Percentiles rank a stretch among this genome's conserved stretches.
These are phyloP conservation scores for Penaeus indicus DNA, from an alignment of 1,140 invertebrate genomes.

Conservation along the genomic window DNA sequence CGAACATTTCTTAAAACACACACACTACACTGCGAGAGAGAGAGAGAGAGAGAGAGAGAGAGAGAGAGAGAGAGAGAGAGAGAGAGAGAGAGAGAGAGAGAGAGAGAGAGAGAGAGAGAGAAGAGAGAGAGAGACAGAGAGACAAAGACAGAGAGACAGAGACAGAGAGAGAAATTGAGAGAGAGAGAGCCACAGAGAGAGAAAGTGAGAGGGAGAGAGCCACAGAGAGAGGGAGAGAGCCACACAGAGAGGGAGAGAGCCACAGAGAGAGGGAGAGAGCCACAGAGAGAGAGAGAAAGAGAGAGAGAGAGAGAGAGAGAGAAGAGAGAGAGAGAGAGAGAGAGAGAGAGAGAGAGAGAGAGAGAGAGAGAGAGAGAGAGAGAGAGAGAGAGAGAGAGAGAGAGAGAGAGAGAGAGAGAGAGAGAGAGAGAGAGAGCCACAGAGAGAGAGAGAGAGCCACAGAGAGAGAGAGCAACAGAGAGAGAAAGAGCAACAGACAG, in stretches of 20 bases:
- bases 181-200: background rate
- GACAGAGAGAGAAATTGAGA: background rate
- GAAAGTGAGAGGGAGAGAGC: background rate
- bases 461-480: no score
- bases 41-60: no score
- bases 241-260: background rate
- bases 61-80: no score
- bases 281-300: background rate
- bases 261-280: background rate
- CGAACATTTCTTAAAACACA: no score
- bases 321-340: background rate
- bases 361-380: background rate
- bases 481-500: no score
- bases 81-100: background rate
- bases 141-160: background rate
- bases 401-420: constrained; percentile 7
- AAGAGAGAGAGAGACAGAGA: background rate
- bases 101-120: background rate
- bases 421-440: no score
- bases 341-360: background rate
- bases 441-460: no score
- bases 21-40: no score
- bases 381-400: background rate
- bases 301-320: no score
- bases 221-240: background rate